Evolutionary conservation across 30 jellyfish, hydroid and myxozoan species (phyloP).

Genomic region (Kudoa iwatai): DNA sequence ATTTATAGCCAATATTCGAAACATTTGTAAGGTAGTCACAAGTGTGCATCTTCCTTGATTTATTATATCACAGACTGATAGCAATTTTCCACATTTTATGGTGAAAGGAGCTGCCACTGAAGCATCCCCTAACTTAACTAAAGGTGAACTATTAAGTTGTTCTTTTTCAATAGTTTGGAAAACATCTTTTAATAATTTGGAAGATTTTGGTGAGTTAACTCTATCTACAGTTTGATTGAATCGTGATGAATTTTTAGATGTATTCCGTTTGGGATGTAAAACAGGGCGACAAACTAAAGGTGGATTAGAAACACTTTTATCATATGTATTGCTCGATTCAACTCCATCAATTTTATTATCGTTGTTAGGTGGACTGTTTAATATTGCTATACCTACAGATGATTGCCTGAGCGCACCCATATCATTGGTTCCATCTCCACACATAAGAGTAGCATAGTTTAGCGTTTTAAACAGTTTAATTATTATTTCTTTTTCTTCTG

Average conservation of each 20-base stretch:
- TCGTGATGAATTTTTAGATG: too few relatives aligned
- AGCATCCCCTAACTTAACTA: slow-evolving; percentile 97
- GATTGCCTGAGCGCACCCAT: slow-evolving; percentile 91
- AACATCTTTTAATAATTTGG: too few relatives aligned
- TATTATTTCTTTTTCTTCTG: slow-evolving; percentile 17
- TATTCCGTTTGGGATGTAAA: too few relatives aligned
- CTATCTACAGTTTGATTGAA: background rate
- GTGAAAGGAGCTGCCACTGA: slow-evolving; percentile 95
- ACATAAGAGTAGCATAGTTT: slow-evolving; percentile 50
- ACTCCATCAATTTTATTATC: background rate
- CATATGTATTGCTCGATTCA: slow-evolving; percentile 1
- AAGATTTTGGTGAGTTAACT: too few relatives aligned
- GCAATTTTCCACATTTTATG: slow-evolving; percentile 1
- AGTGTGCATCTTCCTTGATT: slow-evolving; percentile 89
- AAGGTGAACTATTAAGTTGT: too few relatives aligned
- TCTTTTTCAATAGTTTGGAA: too few relatives aligned
- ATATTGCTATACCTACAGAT: slow-evolving; percentile 21
- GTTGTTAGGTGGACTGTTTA: background rate
- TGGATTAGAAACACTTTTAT: background rate
- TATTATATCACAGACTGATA: slow-evolving; percentile 42
- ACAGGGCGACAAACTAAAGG: too few relatives aligned
- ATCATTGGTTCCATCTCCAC: slow-evolving; percentile 98
- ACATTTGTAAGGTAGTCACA: slow-evolving; percentile 85
- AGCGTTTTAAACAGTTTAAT: slow-evolving; percentile 15
- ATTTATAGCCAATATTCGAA: slow-evolving; percentile 52